phyloP scores from a whole-genome alignment of 2,888 invertebrate species.

The Mylabris sibirica region DNA sequence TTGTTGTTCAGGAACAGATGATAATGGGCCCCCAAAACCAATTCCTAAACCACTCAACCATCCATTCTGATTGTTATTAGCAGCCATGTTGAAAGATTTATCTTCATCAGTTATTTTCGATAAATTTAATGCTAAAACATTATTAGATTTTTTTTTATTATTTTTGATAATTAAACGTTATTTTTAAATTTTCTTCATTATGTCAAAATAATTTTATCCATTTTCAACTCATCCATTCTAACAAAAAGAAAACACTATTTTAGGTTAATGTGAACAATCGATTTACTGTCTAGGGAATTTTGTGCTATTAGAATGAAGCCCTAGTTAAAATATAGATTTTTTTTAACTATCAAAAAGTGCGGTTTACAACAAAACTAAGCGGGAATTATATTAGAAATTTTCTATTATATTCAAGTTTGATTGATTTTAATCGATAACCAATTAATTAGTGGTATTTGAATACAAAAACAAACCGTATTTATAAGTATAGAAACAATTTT shows the following conservation, averaged over 20 bases:
- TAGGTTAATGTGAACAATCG: slow-evolving; percentile 52
- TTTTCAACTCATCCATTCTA: slow-evolving; percentile 40
- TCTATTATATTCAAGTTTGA: too few species aligned
- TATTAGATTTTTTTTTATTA: slow-evolving; percentile 22
- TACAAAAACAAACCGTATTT: too few species aligned
- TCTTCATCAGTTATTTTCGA: slow-evolving; percentile 33
- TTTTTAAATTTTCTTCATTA: slow-evolving; percentile 36
- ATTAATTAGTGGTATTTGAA: not conserved
- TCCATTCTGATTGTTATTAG: slow-evolving; percentile 62
- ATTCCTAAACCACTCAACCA: slow-evolving; percentile 57
- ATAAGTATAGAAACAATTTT: not conserved
- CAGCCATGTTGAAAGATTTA: slow-evolving; percentile 58
- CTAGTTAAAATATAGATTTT: slow-evolving; percentile 10
- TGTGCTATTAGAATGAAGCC: not conserved
- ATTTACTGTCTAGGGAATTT: slow-evolving; percentile 40
- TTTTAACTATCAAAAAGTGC: not conserved
- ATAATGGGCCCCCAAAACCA: slow-evolving; percentile 55
- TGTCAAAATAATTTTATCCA: slow-evolving; percentile 35
- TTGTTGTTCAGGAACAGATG: slow-evolving; percentile 55
- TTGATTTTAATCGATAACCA: not conserved
- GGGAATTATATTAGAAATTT: not conserved
- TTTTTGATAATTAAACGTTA: slow-evolving; percentile 25
- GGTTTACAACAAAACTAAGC: not conserved
- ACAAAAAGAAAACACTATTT: slow-evolving; percentile 47
- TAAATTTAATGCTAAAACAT: slow-evolving; percentile 39